phyloP scores from a whole-genome alignment of 2,113 vertebrate genomes.

The Heterocephalus glaber region DNA sequence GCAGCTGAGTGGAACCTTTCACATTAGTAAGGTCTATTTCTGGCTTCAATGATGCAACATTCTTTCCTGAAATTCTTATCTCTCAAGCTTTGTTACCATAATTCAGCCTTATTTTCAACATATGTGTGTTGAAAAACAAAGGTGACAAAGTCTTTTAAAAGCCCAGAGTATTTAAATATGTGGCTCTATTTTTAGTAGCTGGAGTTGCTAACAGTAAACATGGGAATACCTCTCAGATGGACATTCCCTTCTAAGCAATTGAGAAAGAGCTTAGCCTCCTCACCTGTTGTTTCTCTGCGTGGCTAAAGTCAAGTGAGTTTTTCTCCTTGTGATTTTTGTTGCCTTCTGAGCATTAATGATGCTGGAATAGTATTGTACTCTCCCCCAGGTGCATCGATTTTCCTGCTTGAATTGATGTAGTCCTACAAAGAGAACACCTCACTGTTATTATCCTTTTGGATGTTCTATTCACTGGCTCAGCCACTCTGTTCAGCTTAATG shows the following conservation, averaged over 20 bases:
- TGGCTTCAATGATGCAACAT: slow-evolving; percentile 43
- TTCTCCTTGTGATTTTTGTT: slow-evolving; percentile 65
- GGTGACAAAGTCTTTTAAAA: slow-evolving; percentile 6
- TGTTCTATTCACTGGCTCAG: slow-evolving; percentile 47
- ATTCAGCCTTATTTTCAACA: slow-evolving; percentile 36
- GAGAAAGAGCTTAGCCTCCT: slow-evolving; percentile 14
- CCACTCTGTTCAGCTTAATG: slow-evolving; percentile 56
- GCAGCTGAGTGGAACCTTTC: slow-evolving; percentile 50
- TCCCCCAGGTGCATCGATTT: slow-evolving; percentile 69
- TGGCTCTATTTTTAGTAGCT: slow-evolving; percentile 29
- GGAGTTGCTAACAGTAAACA: not conserved
- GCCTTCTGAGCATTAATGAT: slow-evolving; percentile 71
- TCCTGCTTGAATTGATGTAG: slow-evolving; percentile 73
- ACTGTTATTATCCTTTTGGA: slow-evolving; percentile 59
- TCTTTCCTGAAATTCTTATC: slow-evolving; percentile 36
- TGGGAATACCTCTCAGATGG: not conserved
- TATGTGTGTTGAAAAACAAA: slow-evolving; percentile 36
- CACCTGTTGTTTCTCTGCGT: slow-evolving; percentile 67
- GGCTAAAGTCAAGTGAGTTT: slow-evolving; percentile 54
- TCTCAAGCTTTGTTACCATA: slow-evolving; percentile 57
- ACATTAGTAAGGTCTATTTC: slow-evolving; percentile 68
- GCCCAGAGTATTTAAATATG: not conserved
- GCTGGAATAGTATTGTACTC: slow-evolving; percentile 62
- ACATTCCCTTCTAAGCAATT: slow-evolving; percentile 3
- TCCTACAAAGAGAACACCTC: slow-evolving; percentile 71